Conservation (phyloP, 2,888 invertebrate species). For the Osmoderma eremita region DNA sequence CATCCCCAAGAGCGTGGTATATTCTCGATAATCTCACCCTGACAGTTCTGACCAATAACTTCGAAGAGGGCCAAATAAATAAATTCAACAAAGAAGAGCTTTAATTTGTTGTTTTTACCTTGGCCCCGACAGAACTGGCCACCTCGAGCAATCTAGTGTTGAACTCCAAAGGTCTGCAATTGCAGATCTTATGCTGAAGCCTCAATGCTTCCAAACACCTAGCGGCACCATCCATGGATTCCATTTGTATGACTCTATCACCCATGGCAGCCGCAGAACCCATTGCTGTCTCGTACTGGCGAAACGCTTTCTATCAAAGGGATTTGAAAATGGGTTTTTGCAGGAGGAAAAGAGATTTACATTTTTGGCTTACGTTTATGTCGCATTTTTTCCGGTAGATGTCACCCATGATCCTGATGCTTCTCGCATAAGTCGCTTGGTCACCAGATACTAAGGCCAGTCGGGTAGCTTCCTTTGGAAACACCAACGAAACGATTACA, state of each 20-base stretch:
- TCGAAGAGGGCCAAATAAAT: conserved; percentile 4
- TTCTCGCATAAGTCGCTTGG: conserved; percentile 85
- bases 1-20: conserved; percentile 84
- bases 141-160: conserved; percentile 85
- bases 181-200: conserved; percentile 84
- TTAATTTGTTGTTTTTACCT: conserved; percentile 65
- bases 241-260: conserved; percentile 87
- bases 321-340: conserved; percentile 54
- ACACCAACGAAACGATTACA: too few species aligned
- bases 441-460: conserved; percentile 83
- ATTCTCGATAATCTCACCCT: conserved; percentile 82
- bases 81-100: not conserved
- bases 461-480: conserved; percentile 78
- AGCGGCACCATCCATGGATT: conserved; percentile 89
- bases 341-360: not conserved
- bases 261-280: conserved; percentile 82
- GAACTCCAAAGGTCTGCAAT: conserved; percentile 86
- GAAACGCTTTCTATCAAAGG: conserved; percentile 68
- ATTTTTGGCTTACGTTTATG: conserved; percentile 73
- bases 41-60: conserved; percentile 83
- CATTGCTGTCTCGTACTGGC: conserved; percentile 89
- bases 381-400: conserved; percentile 85
- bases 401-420: conserved; percentile 85
- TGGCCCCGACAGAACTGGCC: conserved; percentile 86
- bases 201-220: conserved; percentile 81